Base-by-base conservation (phyloP, 1,140 invertebrate species). In the Ceratitis capitata region DNA sequence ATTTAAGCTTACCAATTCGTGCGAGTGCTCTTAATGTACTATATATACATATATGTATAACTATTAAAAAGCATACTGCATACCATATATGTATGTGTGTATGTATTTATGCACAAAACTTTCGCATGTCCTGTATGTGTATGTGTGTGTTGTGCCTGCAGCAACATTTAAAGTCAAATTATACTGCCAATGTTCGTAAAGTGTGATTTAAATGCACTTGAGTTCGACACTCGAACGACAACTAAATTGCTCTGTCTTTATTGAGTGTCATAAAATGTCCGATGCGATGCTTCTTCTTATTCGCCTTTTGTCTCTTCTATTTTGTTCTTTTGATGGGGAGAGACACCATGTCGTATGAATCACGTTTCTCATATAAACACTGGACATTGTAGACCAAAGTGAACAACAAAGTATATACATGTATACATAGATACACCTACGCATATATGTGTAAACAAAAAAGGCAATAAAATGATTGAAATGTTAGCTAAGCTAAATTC, bases 241-340 rank as follows among this genome's bases (percentile, higher is more conserved):
- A 53, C 51, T 42, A 83, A 83, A 83, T 83, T 83, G 82, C 82
- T n/a, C n/a, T 83, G 47, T 26, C 42, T 83, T 83, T 83, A 83
- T 83, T 83, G 47, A 83, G 82, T 83, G 82, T 83, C 82, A 83
- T 83, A 83, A 83, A 83, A 56, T 51, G 69, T 78, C 69, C 39
- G 26, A 78, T 19, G 9, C 35, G 12, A 78, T 16, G 12, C n/a
- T 78, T 16, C 32, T n/a, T n/a, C n/a, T n/a, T n/a, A n/a, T n/a
- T n/a, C n/a, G n/a, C n/a, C n/a, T n/a, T n/a, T n/a, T n/a, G n/a
- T n/a, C n/a, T n/a, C n/a, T n/a, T n/a, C n/a, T n/a, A n/a, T n/a
- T n/a, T n/a, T n/a, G n/a, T n/a, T n/a, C n/a, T 32, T 9, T 26
- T 32, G 19, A n/a, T n/a, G n/a, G 35, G n/a, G 39, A 12, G n/a